phyloP scores from a whole-genome alignment of 2,888 invertebrate genomes.

The Drosophila lutescens region DNA sequence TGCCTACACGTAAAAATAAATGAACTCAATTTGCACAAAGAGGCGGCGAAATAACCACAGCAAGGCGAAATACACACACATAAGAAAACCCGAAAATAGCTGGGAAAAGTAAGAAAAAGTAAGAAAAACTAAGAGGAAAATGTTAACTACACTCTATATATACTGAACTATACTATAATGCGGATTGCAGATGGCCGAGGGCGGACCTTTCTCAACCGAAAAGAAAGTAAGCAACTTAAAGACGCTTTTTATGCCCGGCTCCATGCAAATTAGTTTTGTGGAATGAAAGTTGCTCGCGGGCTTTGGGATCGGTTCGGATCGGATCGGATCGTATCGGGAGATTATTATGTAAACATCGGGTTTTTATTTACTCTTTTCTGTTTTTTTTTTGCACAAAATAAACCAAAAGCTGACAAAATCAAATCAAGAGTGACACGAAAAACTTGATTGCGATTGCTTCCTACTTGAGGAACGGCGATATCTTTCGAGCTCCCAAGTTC shows the following conservation, averaged over 20 bases:
- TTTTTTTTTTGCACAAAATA: slow-evolving; percentile 5
- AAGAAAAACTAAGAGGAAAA: slow-evolving; percentile 20
- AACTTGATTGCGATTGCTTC: slow-evolving; percentile 30
- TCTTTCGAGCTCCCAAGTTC: neutral
- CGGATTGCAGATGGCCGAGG: slow-evolving; percentile 6
- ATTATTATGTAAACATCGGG: slow-evolving; percentile 36
- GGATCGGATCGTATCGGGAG: neutral
- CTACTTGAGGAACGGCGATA: slow-evolving; percentile 3
- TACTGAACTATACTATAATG: neutral
- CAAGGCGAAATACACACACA: slow-evolving; percentile 40
- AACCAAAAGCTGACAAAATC: neutral
- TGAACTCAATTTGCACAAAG: slow-evolving; percentile 64
- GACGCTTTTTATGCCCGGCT: slow-evolving; percentile 11
- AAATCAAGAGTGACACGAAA: slow-evolving; percentile 14
- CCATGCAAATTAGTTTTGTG: slow-evolving; percentile 37
- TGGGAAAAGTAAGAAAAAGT: slow-evolving; percentile 11
- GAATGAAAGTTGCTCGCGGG: slow-evolving; percentile 36
- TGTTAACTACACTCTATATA: slow-evolving; percentile 41
- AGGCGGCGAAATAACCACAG: slow-evolving; percentile 42
- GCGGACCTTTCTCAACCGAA: slow-evolving; percentile 71
- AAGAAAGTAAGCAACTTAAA: slow-evolving; percentile 65
- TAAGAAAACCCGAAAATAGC: slow-evolving; percentile 55
- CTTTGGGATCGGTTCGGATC: neutral
- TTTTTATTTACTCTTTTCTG: slow-evolving; percentile 6
- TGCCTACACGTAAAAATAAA: slow-evolving; percentile 65